phyloP scores from a whole-genome alignment of 2,888 invertebrate genomes.

The Chironomus riparius region DNA sequence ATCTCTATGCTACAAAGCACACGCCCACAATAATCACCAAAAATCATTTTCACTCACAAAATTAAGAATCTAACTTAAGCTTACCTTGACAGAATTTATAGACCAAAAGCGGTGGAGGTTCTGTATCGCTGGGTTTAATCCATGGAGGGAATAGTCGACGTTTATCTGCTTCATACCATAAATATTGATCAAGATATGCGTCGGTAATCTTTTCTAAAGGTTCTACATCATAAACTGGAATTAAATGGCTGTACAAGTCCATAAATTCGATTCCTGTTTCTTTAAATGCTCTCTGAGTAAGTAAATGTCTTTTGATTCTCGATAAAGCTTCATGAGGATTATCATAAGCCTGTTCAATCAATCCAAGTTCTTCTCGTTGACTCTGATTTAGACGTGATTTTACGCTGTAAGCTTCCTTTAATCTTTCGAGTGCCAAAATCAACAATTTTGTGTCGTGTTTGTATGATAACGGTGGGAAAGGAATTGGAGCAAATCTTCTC shows the following conservation, averaged over 20 bases:
- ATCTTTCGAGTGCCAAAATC: conserved; percentile 88
- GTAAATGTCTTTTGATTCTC: conserved; percentile 95
- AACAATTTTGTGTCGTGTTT: conserved; percentile 98
- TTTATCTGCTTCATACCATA: conserved; percentile 99
- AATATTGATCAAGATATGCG: conserved; percentile 97
- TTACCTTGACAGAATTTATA: conserved; percentile 99
- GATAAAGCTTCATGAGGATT: conserved; percentile 99
- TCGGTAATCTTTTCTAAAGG: conserved; percentile 99
- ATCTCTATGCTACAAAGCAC: conserved; percentile 61
- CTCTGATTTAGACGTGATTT: conserved; percentile 97
- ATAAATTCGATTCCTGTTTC: conserved; percentile 99
- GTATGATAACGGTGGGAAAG: conserved; percentile 98
- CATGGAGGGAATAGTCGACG: conserved; percentile 92
- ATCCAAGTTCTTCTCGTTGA: conserved; percentile 94
- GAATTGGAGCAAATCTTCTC: conserved; percentile 95
- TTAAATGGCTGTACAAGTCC: conserved; percentile 97
- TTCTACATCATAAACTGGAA: conserved; percentile 99
- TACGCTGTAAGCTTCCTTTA: conserved; percentile 97
- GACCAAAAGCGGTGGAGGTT: conserved; percentile 83
- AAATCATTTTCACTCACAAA: conserved; percentile 30
- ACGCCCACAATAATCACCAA: conserved; percentile 42
- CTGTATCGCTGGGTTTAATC: conserved; percentile 98
- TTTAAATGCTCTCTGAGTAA: conserved; percentile 97
- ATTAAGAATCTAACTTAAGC: conserved; percentile 14
- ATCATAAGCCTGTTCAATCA: conserved; percentile 99